A percentile compares a stretch with the other conserved stretches of the same genome.
Evolutionary conservation across 2,888 invertebrate genomes (phyloP).

Genomic region (Yponomeuta sedellus): DNA sequence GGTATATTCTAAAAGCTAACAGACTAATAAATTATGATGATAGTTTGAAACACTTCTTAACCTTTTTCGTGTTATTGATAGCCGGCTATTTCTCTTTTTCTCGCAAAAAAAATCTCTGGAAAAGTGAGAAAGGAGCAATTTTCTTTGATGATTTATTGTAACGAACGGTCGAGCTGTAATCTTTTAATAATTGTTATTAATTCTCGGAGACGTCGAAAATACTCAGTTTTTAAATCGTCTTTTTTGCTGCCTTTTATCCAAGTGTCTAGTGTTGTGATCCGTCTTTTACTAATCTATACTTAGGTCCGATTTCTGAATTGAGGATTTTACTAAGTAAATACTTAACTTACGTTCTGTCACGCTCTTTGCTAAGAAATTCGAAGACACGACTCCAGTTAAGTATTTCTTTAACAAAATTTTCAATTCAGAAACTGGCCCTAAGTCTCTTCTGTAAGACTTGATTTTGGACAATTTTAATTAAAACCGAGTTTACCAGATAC

Average conservation of each 20-base stretch:
- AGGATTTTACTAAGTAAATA: too few species aligned
- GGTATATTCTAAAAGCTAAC: too few species aligned
- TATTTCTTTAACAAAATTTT: too few species aligned
- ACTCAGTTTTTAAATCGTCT: not conserved
- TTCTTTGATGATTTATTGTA: not conserved
- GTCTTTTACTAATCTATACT: not conserved
- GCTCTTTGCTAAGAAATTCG: too few species aligned
- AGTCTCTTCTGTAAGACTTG: too few species aligned
- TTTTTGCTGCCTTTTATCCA: not conserved
- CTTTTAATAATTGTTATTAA: constrained; percentile 1
- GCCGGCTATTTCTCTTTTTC: not conserved
- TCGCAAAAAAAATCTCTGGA: not conserved
- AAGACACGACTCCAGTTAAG: too few species aligned
- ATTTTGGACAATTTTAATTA: too few species aligned
- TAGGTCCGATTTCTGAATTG: too few species aligned
- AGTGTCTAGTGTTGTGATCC: not conserved
- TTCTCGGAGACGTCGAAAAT: not conserved
- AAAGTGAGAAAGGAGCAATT: not conserved
- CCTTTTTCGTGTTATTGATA: not conserved
- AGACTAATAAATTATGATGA: too few species aligned
- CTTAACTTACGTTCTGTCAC: too few species aligned
- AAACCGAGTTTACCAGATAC: too few species aligned
- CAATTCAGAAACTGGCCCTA: too few species aligned
- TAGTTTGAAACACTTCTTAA: not conserved
- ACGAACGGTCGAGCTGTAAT: not conserved